Evolutionary conservation across 92 coral and sea anemone species (phyloP), one percentile per base, ranked within the genome.

Genomic region (Pocillopora meandrina): DNA sequence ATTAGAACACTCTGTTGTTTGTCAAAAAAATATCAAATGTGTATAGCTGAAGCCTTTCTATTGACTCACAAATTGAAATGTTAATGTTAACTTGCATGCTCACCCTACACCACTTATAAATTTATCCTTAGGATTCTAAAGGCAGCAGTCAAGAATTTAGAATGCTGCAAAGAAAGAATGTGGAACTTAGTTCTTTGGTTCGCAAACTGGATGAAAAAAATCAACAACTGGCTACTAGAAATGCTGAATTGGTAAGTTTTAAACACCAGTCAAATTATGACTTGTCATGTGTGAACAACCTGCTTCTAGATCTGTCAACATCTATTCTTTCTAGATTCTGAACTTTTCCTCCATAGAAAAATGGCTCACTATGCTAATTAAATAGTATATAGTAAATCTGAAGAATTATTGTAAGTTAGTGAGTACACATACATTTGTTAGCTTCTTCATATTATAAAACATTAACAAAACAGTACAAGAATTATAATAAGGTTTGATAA

Each of bases 171-270:
- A 92, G 98, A 73, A 90, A 87, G 64, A 94, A 94, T 76, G 87
- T 92, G 3, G 98, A 94, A 52, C 85, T 94, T 47, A 94, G 98
- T 71, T 94, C 98, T 55, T 86, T 94, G 78, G 95, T 94, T 35
- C 93, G 93, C 61, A 94, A 94, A 75, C 78, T 94, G 74, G 98
- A 94, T 85, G 98, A 94, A 82, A 94, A 92, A 77, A 94, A 94
- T 75, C 98, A 94, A 71, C 98, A 94, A 56, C 72, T 94, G 63
- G 91, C 95, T 19, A 94, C 98, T 73, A 87, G 93, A 85, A 94
- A 94, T 88, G 89, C 98, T 60, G 98, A 94, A 80, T 81, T 94
- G 89, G 98, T 92, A 80, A 74, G 98, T 47, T 62, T 36, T 26
- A 70, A 19, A 59, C 47, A 72, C 60, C 23, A 33, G 70, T 72